Evolutionary conservation across 2,797 vertebrate genomes (phyloP).

Genomic region (Scleropages formosus): DNA sequence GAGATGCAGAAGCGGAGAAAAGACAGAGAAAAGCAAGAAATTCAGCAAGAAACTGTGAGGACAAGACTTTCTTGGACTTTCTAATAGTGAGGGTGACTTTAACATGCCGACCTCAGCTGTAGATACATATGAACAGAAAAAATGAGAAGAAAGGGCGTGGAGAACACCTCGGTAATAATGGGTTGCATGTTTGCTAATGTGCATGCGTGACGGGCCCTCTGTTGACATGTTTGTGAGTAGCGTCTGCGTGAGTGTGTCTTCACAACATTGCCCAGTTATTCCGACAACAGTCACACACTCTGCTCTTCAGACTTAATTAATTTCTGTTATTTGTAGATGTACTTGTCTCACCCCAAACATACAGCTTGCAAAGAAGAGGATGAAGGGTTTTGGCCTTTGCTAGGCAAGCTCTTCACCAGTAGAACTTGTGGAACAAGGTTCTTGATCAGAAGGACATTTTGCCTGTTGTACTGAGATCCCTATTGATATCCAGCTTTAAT

Average conservation of each 20-base stretch:
- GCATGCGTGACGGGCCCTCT: slow-evolving; percentile 12
- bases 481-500: too few species aligned
- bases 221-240: background rate
- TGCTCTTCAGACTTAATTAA: background rate
- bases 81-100: background rate
- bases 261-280: background rate
- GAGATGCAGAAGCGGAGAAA: background rate
- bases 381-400: too few species aligned
- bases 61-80: background rate
- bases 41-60: background rate
- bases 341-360: background rate
- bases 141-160: background rate
- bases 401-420: too few species aligned
- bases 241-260: background rate
- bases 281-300: background rate
- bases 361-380: too few species aligned
- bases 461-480: too few species aligned
- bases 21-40: background rate
- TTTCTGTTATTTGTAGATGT: background rate
- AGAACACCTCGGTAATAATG: slow-evolving; percentile 1
- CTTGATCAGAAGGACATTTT: too few species aligned
- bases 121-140: background rate
- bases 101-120: too few species aligned
- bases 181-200: slow-evolving; percentile 18
- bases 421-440: too few species aligned